These are phyloP conservation scores for Lepidurus packardi DNA, from an alignment of 1,140 invertebrate genomes.

Conservation along the genomic window DNA sequence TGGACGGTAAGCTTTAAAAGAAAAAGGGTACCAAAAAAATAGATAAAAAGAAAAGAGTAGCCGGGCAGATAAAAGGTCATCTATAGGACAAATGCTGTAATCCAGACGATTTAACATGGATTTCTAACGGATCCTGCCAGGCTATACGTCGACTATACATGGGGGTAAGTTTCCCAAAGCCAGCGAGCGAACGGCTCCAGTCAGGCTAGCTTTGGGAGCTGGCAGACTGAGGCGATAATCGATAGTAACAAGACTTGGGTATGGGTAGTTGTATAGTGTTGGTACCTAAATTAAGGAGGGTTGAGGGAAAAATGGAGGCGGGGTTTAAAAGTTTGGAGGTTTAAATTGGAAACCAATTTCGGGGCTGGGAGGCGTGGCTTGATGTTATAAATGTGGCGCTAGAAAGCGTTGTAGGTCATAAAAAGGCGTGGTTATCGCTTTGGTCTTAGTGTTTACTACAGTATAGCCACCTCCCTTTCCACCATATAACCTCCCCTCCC, in stretches of 20 bases:
- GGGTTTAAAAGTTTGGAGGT: neutral
- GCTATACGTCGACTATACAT: neutral
- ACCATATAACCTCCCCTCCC: neutral
- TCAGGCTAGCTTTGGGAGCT: neutral
- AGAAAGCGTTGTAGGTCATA: constrained; percentile 2
- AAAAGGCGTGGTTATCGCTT: neutral
- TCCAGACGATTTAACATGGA: constrained; percentile 7
- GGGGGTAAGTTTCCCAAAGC: neutral
- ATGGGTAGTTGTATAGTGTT: neutral
- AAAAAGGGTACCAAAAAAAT: neutral
- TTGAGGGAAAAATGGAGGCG: neutral
- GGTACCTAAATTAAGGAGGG: neutral
- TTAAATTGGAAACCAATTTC: too few relatives aligned
- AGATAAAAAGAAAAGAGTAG: too few relatives aligned
- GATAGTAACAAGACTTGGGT: neutral
- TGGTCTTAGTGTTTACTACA: neutral
- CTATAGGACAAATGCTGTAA: neutral
- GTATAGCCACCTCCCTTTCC: neutral
- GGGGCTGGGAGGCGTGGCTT: neutral
- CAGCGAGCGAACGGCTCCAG: neutral
- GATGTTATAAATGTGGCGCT: neutral
- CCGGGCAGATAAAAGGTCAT: neutral
- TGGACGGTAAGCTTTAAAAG: neutral
- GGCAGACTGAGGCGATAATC: constrained; percentile 3
- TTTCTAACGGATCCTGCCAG: neutral